Evolutionary conservation across 2,888 invertebrate species (phyloP).

Genomic region (Neoitamus cyanurus): DNA sequence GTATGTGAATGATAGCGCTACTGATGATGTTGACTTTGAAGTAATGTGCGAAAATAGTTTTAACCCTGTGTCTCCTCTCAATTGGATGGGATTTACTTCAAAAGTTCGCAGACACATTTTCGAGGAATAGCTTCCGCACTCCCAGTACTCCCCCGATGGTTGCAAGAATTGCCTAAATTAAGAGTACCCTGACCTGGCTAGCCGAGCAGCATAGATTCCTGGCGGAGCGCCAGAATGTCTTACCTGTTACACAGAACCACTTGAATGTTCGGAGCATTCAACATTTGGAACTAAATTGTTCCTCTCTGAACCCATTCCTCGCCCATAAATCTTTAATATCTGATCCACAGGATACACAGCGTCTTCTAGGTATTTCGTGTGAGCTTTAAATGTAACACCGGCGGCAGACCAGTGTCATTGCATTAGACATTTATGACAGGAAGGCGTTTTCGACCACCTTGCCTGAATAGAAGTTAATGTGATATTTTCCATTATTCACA

Average conservation of each 20-base stretch:
- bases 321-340: not conserved
- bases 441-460: not conserved
- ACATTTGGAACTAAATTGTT: not conserved
- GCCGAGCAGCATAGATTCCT: not conserved
- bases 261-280: not conserved
- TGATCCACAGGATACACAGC: not conserved
- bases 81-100: not conserved
- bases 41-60: not conserved
- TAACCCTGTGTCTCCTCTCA: not conserved
- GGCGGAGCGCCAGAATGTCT: not conserved
- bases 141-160: not conserved
- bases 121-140: not conserved
- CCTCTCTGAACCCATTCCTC: not conserved
- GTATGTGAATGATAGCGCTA: not conserved
- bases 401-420: not conserved
- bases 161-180: not conserved
- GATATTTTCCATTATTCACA: not conserved
- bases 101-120: not conserved
- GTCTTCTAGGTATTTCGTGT: not conserved
- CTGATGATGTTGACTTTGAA: not conserved
- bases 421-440: not conserved
- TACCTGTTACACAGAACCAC: not conserved
- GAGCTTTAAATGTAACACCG: not conserved
- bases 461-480: not conserved
- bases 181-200: not conserved